Evolutionary conservation across 1,140 invertebrate genomes (phyloP).

Genomic region (Drosophila navojoa): DNA sequence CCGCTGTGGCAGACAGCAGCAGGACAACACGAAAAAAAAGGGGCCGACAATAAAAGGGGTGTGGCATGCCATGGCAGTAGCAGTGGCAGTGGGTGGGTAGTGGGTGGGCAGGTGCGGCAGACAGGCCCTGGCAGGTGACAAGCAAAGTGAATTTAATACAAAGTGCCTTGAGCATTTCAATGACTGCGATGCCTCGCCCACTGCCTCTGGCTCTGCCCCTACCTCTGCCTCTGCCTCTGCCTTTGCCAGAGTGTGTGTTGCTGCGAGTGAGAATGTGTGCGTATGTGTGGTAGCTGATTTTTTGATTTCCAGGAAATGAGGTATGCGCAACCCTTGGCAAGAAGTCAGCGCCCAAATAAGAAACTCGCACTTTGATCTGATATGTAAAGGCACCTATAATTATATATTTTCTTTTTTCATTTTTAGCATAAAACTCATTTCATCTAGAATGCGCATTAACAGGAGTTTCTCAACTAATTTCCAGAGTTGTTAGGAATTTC

Average conservation of each 20-base stretch:
- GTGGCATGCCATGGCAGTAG: background rate
- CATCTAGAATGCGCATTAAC: no score
- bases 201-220: background rate
- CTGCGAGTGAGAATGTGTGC: constrained; percentile 18
- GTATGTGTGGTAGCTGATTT: constrained; percentile 17
- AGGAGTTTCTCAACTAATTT: no score
- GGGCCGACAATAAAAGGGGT: no score
- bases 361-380: constrained; percentile 4
- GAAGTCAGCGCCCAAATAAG: background rate
- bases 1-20: constrained; percentile 13
- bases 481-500: no score
- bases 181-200: constrained; percentile 22
- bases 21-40: background rate
- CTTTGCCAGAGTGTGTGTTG: background rate
- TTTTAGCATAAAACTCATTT: no score
- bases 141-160: constrained; percentile 69
- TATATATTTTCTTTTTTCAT: no score
- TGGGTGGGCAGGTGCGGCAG: background rate
- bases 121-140: constrained; percentile 48
- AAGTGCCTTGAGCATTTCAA: constrained; percentile 63
- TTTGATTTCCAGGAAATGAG: constrained; percentile 22
- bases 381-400: background rate
- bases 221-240: constrained; percentile 5
- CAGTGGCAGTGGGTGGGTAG: background rate
- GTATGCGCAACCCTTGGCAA: constrained; percentile 4